Conservation (phyloP, 2,888 invertebrate genomes). For the Andrena bicolor region DNA sequence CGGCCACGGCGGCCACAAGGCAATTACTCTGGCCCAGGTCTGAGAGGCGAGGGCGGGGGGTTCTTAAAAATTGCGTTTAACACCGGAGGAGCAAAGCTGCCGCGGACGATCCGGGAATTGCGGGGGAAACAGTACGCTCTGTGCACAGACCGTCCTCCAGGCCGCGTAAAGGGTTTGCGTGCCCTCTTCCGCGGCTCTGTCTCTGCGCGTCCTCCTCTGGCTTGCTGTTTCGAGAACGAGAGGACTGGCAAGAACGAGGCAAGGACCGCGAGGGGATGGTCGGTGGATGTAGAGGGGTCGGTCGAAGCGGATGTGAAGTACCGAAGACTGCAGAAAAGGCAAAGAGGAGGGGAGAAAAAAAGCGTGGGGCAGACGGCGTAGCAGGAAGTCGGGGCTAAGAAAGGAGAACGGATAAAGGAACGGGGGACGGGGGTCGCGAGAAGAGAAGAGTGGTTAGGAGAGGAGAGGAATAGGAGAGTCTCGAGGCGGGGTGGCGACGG, state of each 20-base stretch:
- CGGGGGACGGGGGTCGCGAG: conserved; percentile 46
- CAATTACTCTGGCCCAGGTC: conserved; percentile 58
- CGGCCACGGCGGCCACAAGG: conserved; percentile 35
- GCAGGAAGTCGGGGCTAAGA: conserved; percentile 64
- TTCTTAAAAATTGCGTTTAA: conserved; percentile 65
- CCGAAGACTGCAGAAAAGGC: conserved; percentile 57
- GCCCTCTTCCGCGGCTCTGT: conserved; percentile 61
- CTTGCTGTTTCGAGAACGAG: conserved; percentile 40
- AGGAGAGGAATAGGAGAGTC: conserved; percentile 60
- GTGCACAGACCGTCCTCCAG: conserved; percentile 35
- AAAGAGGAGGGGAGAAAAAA: conserved; percentile 60
- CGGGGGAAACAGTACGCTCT: conserved; percentile 60
- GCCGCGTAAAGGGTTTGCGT: conserved; percentile 60
- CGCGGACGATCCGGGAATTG: conserved; percentile 65
- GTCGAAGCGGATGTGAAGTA: conserved; percentile 69
- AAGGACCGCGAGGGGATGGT: not conserved
- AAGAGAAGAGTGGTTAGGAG: conserved; percentile 52
- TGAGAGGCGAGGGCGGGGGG: conserved; percentile 10
- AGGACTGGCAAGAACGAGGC: not conserved
- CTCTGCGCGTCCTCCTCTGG: conserved; percentile 44
- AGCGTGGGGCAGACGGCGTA: conserved; percentile 54
- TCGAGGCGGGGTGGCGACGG: conserved; percentile 72
- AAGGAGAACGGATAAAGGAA: conserved; percentile 63
- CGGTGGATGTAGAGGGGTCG: conserved; percentile 3
- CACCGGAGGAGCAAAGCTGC: conserved; percentile 32